These are phyloP conservation scores for Coremacera marginata DNA, from an alignment of 2,888 invertebrate genomes.

Conservation along the genomic window DNA sequence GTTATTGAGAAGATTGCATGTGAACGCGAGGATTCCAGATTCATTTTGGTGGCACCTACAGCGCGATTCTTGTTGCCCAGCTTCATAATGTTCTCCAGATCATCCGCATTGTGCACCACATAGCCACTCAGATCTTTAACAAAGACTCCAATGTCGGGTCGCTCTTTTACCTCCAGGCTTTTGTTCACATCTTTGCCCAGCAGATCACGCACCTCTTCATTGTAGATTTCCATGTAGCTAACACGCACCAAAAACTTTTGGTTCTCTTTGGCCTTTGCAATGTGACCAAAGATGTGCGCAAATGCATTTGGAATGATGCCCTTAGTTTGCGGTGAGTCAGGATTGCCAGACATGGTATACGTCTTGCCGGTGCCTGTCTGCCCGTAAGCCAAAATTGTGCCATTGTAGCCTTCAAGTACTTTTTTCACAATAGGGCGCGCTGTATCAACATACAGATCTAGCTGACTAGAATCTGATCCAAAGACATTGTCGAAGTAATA, in stretches of 20 bases:
- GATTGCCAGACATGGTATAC: constrained; percentile 96
- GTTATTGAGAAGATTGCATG: constrained; percentile 99
- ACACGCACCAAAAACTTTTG: constrained; percentile 97
- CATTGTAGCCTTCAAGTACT: constrained; percentile 96
- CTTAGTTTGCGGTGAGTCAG: constrained; percentile 86
- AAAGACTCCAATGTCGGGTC: constrained; percentile 95
- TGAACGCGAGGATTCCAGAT: constrained; percentile 94
- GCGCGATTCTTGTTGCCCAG: constrained; percentile 95
- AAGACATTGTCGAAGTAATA: constrained; percentile 98
- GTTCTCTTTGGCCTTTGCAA: constrained; percentile 92
- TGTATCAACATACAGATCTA: constrained; percentile 95
- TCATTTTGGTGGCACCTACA: constrained; percentile 96
- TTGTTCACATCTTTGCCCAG: constrained; percentile 88
- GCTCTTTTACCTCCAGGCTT: constrained; percentile 92
- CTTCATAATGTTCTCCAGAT: constrained; percentile 94
- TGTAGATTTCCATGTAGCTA: constrained; percentile 98
- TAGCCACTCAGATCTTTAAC: constrained; percentile 97
- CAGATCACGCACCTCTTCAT: constrained; percentile 97
- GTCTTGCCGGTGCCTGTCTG: constrained; percentile 99
- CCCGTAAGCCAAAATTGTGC: constrained; percentile 90
- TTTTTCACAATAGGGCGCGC: constrained; percentile 97
- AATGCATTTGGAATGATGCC: constrained; percentile 99
- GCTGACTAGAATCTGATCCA: constrained; percentile 80
- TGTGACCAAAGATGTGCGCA: constrained; percentile 98
- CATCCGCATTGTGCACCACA: constrained; percentile 97